phyloP scores from a whole-genome alignment of 2,113 vertebrate genomes.

The Aptenodytes forsteri region DNA sequence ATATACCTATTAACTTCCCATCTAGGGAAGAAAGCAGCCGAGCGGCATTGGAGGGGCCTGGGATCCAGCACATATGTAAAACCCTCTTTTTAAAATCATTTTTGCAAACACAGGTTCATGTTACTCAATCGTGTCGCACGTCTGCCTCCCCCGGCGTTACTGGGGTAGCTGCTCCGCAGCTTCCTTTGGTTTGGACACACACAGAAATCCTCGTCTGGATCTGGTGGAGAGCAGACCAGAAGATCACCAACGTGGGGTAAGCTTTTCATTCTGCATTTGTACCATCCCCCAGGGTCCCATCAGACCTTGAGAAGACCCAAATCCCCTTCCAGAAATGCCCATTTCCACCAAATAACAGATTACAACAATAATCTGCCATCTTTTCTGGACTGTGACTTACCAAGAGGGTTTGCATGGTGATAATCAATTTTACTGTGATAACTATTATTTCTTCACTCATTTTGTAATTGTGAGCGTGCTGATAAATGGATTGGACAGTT shows the following conservation, averaged over 20 bases:
- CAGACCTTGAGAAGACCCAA: background rate
- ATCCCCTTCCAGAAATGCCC: background rate
- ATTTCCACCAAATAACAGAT: background rate
- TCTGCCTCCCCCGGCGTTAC: rapidly evolving
- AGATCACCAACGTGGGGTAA: background rate
- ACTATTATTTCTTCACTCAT: background rate
- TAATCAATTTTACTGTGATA: background rate
- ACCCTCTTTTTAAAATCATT: background rate
- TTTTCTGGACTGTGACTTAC: background rate
- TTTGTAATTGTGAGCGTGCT: background rate
- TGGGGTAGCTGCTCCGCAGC: background rate
- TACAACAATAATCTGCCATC: background rate
- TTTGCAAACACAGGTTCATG: background rate
- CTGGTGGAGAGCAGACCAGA: background rate
- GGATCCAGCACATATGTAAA: background rate
- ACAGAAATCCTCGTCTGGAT: background rate
- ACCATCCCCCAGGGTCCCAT: rapidly evolving
- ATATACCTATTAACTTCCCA: slow-evolving; percentile 52
- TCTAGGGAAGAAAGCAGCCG: background rate
- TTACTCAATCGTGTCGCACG: rapidly evolving
- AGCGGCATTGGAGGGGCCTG: background rate
- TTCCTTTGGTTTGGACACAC: background rate
- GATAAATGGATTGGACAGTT: background rate
- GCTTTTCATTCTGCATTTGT: background rate
- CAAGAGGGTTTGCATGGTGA: background rate